Percentiles rank a stretch among this genome's conserved stretches.
Evolutionary conservation across 2,113 vertebrate genomes (phyloP).

Genomic region (Platichthys stellatus): DNA sequence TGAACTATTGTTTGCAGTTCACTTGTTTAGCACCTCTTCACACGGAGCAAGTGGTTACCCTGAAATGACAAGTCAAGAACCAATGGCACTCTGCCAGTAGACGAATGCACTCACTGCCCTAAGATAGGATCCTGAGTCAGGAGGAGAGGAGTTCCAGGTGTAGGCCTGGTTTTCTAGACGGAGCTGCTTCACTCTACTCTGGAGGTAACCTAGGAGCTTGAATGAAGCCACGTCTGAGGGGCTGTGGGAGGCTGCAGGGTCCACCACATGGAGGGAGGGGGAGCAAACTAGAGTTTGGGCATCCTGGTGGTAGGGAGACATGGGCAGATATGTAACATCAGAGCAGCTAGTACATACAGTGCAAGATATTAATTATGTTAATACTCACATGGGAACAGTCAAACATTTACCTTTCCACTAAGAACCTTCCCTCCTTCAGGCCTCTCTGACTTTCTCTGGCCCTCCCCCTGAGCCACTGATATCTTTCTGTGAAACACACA

Average conservation of each 20-base stretch:
- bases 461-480: slow-evolving; percentile 53
- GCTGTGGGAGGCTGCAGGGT: slow-evolving; percentile 23
- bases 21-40: too few relatives aligned
- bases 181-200: slow-evolving; percentile 80
- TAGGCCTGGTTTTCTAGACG: slow-evolving; percentile 71
- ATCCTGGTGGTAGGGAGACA: slow-evolving; percentile 52
- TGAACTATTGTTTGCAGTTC: too few relatives aligned
- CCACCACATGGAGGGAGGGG: slow-evolving; percentile 33
- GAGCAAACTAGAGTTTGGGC: slow-evolving; percentile 37
- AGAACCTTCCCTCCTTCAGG: slow-evolving; percentile 49
- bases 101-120: slow-evolving; percentile 10
- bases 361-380: neutral
- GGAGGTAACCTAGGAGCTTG: slow-evolving; percentile 80
- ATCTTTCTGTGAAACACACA: slow-evolving; percentile 66
- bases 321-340: neutral
- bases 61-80: neutral
- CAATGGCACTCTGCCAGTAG: neutral
- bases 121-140: slow-evolving; percentile 59
- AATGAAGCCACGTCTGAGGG: slow-evolving; percentile 72
- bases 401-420: slow-evolving; percentile 68
- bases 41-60: too few relatives aligned
- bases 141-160: slow-evolving; percentile 33
- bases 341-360: neutral
- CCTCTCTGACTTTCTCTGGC: slow-evolving; percentile 46
- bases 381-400: neutral